phyloP scores from a whole-genome alignment of 37 sponge, comb jelly and placozoan species.

The Halisarca cf. caerulea region DNA sequence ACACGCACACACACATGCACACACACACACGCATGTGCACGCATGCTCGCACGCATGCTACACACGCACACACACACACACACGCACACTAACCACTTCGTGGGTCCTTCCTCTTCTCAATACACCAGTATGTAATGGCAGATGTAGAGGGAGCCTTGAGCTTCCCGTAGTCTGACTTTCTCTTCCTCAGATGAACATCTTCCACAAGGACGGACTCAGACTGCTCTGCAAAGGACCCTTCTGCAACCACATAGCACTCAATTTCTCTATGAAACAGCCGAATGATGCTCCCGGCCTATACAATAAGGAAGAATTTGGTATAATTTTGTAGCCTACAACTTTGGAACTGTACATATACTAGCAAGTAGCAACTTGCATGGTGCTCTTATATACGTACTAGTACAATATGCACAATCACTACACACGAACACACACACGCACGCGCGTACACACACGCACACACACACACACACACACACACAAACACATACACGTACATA shows the following conservation, averaged over 20 bases:
- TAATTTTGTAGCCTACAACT: too few species aligned
- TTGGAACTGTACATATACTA: too few species aligned
- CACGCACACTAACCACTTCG: conserved; percentile 40
- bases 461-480: too few species aligned
- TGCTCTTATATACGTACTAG: too few species aligned
- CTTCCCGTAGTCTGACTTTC: conserved; percentile 45
- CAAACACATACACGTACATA: too few species aligned
- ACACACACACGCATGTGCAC: not conserved
- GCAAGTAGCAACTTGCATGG: too few species aligned
- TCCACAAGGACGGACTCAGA: not conserved
- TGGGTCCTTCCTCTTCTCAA: conserved; percentile 68
- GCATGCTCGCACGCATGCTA: too few species aligned
- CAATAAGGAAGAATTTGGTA: not conserved
- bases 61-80: too few species aligned
- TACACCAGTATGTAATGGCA: conserved; percentile 86
- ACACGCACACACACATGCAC: not conserved
- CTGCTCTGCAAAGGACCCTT: conserved; percentile 66
- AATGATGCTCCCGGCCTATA: conserved; percentile 49
- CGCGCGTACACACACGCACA: too few species aligned
- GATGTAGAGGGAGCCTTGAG: conserved; percentile 73
- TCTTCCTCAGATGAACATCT: conserved; percentile 63
- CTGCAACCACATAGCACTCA: conserved; percentile 76
- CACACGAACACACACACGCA: too few species aligned
- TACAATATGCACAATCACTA: too few species aligned
- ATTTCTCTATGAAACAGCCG: conserved; percentile 77